Evolutionary conservation across 2,797 vertebrate species (phyloP).

Genomic region (Mionectes olivaceus): DNA sequence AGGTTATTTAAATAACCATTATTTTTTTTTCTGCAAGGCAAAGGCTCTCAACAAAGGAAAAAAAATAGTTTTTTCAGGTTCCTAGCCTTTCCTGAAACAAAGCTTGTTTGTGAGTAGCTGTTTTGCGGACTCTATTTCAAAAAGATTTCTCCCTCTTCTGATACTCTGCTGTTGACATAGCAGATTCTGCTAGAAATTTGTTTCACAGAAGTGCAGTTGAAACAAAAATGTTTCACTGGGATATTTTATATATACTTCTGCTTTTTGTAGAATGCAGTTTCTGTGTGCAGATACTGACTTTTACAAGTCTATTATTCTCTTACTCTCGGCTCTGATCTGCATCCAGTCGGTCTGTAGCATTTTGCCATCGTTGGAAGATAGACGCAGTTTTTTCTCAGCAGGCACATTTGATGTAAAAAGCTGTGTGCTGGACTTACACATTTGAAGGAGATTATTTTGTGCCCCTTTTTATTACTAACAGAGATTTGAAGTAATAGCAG

Average conservation of each 20-base stretch:
- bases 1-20: not conserved
- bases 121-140: not conserved
- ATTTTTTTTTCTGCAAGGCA: not conserved
- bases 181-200: not conserved
- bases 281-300: constrained; percentile 7
- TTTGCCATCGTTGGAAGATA: not conserved
- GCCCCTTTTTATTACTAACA: constrained; percentile 21
- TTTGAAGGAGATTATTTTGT: constrained; percentile 32
- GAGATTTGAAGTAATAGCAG: constrained; percentile 17
- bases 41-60: not conserved
- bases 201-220: not conserved
- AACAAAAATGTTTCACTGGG: not conserved
- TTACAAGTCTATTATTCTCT: constrained; percentile 28
- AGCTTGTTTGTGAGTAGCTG: not conserved
- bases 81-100: not conserved
- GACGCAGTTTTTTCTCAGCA: not conserved
- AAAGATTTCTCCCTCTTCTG: not conserved
- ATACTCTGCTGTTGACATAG: not conserved
- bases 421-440: not conserved
- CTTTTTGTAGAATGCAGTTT: not conserved
- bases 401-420: not conserved
- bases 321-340: not conserved
- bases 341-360: not conserved
- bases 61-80: not conserved
- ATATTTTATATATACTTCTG: not conserved